Conservation (phyloP, 2,888 invertebrate genomes). For the Lasiommata megera region DNA sequence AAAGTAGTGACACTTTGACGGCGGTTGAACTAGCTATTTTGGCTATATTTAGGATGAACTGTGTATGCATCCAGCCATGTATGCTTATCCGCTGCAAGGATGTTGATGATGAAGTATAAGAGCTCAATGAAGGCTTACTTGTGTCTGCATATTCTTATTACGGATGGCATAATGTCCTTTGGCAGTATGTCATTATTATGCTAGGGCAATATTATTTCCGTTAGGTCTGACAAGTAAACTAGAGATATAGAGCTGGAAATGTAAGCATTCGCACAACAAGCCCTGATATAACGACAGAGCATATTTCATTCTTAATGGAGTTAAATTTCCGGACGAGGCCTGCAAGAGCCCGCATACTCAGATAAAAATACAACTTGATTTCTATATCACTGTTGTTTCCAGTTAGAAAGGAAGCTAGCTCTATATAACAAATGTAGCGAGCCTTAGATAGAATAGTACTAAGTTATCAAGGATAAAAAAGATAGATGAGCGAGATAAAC, state of each 20-base stretch:
- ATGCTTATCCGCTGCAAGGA: too few relatives aligned
- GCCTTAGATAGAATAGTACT: not conserved
- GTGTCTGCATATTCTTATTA: slow-evolving; percentile 47
- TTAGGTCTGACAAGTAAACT: slow-evolving; percentile 79
- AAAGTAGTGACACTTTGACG: too few relatives aligned
- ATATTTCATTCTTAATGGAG: slow-evolving; percentile 81
- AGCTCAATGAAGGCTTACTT: too few relatives aligned
- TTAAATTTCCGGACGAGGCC: slow-evolving; percentile 78
- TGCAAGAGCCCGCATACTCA: slow-evolving; percentile 75
- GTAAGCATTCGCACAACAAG: slow-evolving; percentile 78
- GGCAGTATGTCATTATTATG: slow-evolving; percentile 77
- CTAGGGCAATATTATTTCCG: slow-evolving; percentile 79
- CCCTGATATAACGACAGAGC: slow-evolving; percentile 75
- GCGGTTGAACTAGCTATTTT: too few relatives aligned
- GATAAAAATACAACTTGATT: slow-evolving; percentile 58
- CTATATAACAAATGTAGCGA: not conserved
- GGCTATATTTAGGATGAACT: too few relatives aligned
- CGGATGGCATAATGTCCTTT: slow-evolving; percentile 78
- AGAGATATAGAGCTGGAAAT: slow-evolving; percentile 74
- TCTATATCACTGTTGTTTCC: not conserved
- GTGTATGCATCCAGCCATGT: too few relatives aligned
- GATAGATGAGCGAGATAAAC: not conserved
- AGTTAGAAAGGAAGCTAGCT: not conserved
- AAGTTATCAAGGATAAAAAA: not conserved
- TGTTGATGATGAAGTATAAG: too few relatives aligned